Conservation (phyloP, 1,140 invertebrate genomes). For the Trichogramma pretiosum region DNA sequence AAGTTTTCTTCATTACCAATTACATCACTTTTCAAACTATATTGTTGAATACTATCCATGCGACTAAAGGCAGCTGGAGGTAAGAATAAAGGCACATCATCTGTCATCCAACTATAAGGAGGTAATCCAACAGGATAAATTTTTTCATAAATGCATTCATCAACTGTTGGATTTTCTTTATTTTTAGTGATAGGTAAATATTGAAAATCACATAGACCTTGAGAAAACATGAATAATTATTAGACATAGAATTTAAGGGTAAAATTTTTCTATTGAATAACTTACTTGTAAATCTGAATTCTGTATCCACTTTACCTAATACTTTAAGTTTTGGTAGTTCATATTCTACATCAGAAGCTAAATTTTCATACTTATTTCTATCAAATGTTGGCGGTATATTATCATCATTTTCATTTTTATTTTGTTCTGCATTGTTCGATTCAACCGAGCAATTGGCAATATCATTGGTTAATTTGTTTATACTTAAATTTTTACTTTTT, state of each 20-base stretch:
- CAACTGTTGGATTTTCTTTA: slow-evolving; percentile 38
- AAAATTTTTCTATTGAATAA: slow-evolving; percentile 19
- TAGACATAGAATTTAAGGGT: neutral
- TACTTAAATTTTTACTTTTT: too few relatives aligned
- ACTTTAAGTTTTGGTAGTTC: slow-evolving; percentile 43
- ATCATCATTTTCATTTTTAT: neutral
- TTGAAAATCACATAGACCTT: slow-evolving; percentile 84
- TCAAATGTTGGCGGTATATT: slow-evolving; percentile 22
- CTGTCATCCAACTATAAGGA: slow-evolving; percentile 52
- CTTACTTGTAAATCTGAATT: slow-evolving; percentile 69
- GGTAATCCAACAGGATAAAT: slow-evolving; percentile 57
- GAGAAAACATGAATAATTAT: slow-evolving; percentile 24
- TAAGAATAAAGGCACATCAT: slow-evolving; percentile 57
- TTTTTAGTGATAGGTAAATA: slow-evolving; percentile 63
- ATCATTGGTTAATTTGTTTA: slow-evolving; percentile 9
- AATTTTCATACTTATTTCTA: slow-evolving; percentile 27
- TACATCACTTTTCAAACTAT: slow-evolving; percentile 36
- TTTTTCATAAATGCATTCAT: slow-evolving; percentile 55
- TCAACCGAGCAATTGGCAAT: slow-evolving; percentile 6
- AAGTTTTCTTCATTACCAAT: slow-evolving; percentile 24
- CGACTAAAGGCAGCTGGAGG: slow-evolving; percentile 70
- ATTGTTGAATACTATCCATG: slow-evolving; percentile 57
- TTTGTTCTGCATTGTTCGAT: neutral
- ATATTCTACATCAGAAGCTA: slow-evolving; percentile 26
- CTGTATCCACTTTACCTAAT: slow-evolving; percentile 58